Percentiles rank a stretch among this genome's conserved stretches.
phyloP scores from a whole-genome alignment of 1,140 invertebrate species.

The Drosophila bifasciata region DNA sequence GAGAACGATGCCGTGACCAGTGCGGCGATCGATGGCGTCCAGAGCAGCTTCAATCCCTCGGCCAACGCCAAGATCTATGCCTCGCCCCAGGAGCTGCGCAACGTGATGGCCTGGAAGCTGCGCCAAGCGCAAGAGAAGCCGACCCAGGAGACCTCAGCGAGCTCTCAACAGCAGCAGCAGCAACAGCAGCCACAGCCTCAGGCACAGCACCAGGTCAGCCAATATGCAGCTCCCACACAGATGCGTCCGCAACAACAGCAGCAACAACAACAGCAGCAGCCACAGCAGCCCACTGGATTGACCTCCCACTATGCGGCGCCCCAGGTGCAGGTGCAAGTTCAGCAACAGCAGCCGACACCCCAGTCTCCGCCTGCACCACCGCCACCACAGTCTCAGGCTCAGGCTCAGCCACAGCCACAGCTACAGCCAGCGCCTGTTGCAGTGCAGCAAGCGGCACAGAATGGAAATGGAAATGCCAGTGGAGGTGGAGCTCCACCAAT shows the following conservation, averaged over 20 bases:
- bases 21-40: constrained; percentile 85
- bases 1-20: constrained; percentile 77
- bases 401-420: constrained; percentile 89
- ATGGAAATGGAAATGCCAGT: constrained; percentile 79
- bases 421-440: constrained; percentile 92
- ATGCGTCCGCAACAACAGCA: constrained; percentile 94
- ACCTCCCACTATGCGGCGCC: constrained; percentile 69
- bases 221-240: constrained; percentile 83
- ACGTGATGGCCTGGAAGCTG: constrained; percentile 89
- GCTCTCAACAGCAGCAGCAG: constrained; percentile 84
- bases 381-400: constrained; percentile 87
- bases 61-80: constrained; percentile 94
- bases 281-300: not conserved
- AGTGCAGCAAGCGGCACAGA: constrained; percentile 44
- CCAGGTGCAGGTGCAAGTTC: constrained; percentile 57
- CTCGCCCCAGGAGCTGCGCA: constrained; percentile 92
- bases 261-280: constrained; percentile 90
- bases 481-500: constrained; percentile 88
- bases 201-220: constrained; percentile 47
- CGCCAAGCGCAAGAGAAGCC: constrained; percentile 68
- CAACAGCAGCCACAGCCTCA: constrained; percentile 87
- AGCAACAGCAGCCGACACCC: constrained; percentile 36
- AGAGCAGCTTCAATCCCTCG: constrained; percentile 93
- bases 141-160: constrained; percentile 56
- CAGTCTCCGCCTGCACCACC: constrained; percentile 54